Evolutionary conservation across 2,888 invertebrate species (phyloP).

Genomic region (Leptothorax acervorum): DNA sequence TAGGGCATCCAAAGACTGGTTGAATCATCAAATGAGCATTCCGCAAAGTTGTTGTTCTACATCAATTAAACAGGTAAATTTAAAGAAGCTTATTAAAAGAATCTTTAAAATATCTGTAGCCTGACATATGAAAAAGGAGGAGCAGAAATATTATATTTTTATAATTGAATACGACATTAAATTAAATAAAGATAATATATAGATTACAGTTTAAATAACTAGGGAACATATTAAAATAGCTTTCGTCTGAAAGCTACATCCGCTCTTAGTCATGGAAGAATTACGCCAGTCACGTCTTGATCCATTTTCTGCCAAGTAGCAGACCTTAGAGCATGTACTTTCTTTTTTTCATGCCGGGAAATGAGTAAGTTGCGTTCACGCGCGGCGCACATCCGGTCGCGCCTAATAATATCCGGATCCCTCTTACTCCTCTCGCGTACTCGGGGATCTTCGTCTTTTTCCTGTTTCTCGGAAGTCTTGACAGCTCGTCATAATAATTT

Average conservation of each 20-base stretch:
- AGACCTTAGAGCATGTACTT: conserved; percentile 2
- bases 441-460: conserved; percentile 1
- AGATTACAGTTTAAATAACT: background rate
- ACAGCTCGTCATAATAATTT: conserved; percentile 5
- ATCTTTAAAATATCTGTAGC: background rate
- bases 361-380: conserved; percentile 26
- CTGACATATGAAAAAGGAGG: background rate
- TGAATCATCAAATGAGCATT: conserved; percentile 69
- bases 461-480: conserved; percentile 2
- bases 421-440: background rate
- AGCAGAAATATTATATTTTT: background rate
- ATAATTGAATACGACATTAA: background rate
- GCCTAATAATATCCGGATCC: conserved; percentile 35
- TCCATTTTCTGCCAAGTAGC: conserved; percentile 26
- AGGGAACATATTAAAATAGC: conserved; percentile 2
- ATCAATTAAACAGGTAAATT: conserved; percentile 71
- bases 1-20: conserved; percentile 77
- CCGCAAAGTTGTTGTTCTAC: conserved; percentile 78
- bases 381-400: conserved; percentile 27
- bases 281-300: background rate
- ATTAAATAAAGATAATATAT: background rate
- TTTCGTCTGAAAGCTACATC: conserved; percentile 3
- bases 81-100: background rate
- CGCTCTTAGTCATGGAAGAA: conserved; percentile 19
- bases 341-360: conserved; percentile 25